Evolutionary conservation across 1,140 invertebrate species (phyloP).

Genomic region (Ephestia elutella): DNA sequence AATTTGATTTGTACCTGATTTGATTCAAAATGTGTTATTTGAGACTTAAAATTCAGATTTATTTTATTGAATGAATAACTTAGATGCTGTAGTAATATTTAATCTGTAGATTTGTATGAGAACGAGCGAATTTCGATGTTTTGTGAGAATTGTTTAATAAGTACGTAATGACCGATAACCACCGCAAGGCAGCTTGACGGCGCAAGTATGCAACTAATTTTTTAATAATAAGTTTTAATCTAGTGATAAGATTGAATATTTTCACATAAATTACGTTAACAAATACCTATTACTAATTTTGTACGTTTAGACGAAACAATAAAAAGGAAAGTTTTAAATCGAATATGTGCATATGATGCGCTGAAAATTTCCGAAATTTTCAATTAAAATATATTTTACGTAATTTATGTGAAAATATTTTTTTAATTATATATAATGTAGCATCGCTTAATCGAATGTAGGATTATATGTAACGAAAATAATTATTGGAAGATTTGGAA

Average conservation of each 20-base stretch:
- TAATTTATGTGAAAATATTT: not conserved
- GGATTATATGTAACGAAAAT: constrained; percentile 41
- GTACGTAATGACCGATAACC: constrained; percentile 50
- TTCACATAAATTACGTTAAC: not conserved
- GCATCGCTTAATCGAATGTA: constrained; percentile 58
- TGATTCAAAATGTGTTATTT: constrained; percentile 56
- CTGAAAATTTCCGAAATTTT: not conserved
- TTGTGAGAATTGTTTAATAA: constrained; percentile 35
- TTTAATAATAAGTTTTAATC: constrained; percentile 40
- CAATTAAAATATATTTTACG: not conserved
- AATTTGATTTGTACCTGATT: constrained; percentile 73
- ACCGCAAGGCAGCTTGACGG: constrained; percentile 62
- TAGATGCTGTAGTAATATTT: constrained; percentile 27
- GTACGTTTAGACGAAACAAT: not conserved
- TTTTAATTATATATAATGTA: constrained; percentile 27
- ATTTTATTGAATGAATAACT: constrained; percentile 56
- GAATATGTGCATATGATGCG: not conserved
- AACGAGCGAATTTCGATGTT: constrained; percentile 58
- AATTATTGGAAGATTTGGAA: constrained; percentile 48
- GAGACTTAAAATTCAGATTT: constrained; percentile 64
- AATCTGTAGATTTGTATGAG: constrained; percentile 45
- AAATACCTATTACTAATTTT: too few species aligned
- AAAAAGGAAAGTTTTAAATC: not conserved
- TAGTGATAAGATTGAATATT: constrained; percentile 19
- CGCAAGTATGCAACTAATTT: constrained; percentile 62